A percentile compares a stretch with the other conserved stretches of the same genome.
These are phyloP conservation scores for Platyrinchus mystaceus DNA, from an alignment of 2,797 vertebrate species.

Conservation along the genomic window DNA sequence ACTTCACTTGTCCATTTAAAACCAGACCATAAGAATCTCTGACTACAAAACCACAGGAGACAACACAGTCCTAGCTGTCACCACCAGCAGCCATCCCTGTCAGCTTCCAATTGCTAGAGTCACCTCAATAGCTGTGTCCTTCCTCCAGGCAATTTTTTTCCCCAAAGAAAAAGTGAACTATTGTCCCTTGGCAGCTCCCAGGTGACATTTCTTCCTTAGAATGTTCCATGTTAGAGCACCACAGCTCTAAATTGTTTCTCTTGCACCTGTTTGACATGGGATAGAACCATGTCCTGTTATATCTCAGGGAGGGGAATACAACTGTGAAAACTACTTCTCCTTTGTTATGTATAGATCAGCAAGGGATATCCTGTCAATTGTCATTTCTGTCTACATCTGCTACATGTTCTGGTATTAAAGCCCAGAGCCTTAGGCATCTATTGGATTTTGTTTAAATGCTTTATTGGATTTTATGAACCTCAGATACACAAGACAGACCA, in stretches of 20 bases:
- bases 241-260: neutral
- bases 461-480: conserved; percentile 61
- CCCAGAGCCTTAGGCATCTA: conserved; percentile 5
- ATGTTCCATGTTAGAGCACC: neutral
- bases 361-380: neutral
- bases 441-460: conserved; percentile 54
- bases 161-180: neutral
- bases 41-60: neutral
- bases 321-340: neutral
- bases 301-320: neutral
- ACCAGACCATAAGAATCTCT: neutral
- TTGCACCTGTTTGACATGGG: neutral
- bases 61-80: neutral
- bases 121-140: neutral
- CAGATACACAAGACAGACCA: neutral
- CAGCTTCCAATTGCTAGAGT: neutral
- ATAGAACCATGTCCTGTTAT: neutral
- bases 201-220: neutral
- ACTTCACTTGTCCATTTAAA: neutral
- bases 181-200: neutral
- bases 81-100: neutral
- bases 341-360: neutral
- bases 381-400: neutral
- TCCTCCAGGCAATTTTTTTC: neutral
- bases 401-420: conserved; percentile 21